Evolutionary conservation across 2,888 invertebrate species (phyloP).

Genomic region (Brenthis hecate): DNA sequence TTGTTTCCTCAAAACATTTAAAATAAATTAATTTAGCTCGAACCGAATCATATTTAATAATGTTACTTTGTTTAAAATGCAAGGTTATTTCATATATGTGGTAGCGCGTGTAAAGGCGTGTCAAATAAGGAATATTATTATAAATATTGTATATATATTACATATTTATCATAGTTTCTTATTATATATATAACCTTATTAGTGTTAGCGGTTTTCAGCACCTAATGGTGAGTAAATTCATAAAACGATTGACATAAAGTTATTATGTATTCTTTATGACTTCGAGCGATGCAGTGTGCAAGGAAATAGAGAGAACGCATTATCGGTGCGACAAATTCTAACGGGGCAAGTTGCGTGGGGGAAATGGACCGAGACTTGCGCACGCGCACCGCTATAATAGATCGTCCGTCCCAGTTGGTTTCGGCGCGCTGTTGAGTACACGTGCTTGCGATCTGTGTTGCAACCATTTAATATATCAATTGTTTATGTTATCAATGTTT

Average conservation of each 20-base stretch:
- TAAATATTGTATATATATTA: too few relatives aligned
- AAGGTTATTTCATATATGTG: too few relatives aligned
- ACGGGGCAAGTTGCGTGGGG: conserved; percentile 79
- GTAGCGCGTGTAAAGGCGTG: too few relatives aligned
- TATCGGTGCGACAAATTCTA: conserved; percentile 60
- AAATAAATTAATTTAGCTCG: too few relatives aligned
- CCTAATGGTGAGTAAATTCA: conserved; percentile 13
- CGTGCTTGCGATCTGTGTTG: conserved; percentile 68
- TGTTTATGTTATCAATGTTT: conserved; percentile 43
- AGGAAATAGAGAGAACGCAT: conserved; percentile 45
- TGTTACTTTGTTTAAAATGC: too few relatives aligned
- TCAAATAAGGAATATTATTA: too few relatives aligned
- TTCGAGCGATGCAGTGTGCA: conserved; percentile 27
- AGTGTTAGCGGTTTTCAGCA: too few relatives aligned
- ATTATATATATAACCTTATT: too few relatives aligned
- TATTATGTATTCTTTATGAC: conserved; percentile 28
- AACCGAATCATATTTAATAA: too few relatives aligned
- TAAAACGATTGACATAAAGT: conserved; percentile 26
- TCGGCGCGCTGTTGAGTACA: conserved; percentile 77
- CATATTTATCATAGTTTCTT: too few relatives aligned
- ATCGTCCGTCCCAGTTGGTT: conserved; percentile 79
- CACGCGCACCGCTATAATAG: conserved; percentile 77
- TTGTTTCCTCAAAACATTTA: too few relatives aligned
- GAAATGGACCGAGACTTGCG: conserved; percentile 78
- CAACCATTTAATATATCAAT: conserved; percentile 45